phyloP scores from a whole-genome alignment of 1,140 invertebrate species.

The Mamestra configurata region DNA sequence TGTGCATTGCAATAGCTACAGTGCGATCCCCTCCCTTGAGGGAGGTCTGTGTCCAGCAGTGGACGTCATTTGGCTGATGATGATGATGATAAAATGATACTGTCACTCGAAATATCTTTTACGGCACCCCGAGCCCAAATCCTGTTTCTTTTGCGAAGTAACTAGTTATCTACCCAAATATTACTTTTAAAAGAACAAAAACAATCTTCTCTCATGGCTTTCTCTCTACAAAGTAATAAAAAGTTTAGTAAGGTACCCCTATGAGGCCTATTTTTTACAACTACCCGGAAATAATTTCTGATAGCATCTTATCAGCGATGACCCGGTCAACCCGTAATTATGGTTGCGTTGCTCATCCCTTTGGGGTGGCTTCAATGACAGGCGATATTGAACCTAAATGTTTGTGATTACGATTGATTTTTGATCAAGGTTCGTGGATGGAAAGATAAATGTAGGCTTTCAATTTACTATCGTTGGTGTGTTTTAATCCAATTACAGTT shows the following conservation, averaged over 20 bases:
- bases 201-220: too few relatives aligned
- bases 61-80: too few relatives aligned
- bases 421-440: background rate
- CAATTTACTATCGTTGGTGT: background rate
- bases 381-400: background rate
- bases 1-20: too few relatives aligned
- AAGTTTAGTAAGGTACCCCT: background rate
- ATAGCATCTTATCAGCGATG: constrained; percentile 24
- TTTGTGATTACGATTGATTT: background rate
- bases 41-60: too few relatives aligned
- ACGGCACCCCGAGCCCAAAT: too few relatives aligned
- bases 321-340: constrained; percentile 27
- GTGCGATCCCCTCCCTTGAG: too few relatives aligned
- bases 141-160: too few relatives aligned
- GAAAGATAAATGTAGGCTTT: background rate
- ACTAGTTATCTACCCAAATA: too few relatives aligned
- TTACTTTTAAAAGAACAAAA: too few relatives aligned
- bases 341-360: constrained; percentile 13
- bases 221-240: too few relatives aligned
- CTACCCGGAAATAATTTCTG: background rate
- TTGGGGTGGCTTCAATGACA: background rate
- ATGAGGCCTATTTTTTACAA: constrained; percentile 16
- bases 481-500: constrained; percentile 4
- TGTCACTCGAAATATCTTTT: too few relatives aligned
- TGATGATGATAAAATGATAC: too few relatives aligned